Conservation (phyloP, 1,140 invertebrate species). For the Bemisia tabaci region DNA sequence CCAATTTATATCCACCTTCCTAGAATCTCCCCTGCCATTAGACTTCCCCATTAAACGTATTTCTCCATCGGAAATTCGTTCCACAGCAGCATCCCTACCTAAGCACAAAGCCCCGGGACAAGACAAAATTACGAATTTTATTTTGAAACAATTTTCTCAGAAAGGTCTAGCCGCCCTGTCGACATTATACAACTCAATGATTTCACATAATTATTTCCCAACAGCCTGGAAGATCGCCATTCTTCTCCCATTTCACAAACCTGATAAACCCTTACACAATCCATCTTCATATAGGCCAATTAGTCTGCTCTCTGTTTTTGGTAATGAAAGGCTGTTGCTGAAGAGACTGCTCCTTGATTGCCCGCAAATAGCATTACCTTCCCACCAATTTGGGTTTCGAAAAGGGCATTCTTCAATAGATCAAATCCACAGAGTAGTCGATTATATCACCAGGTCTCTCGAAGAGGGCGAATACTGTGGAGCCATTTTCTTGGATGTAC, state of each 20-base stretch:
- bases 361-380: background rate
- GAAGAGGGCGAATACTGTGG: slow-evolving; percentile 24
- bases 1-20: background rate
- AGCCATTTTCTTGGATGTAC: slow-evolving; percentile 28
- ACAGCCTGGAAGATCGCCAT: slow-evolving; percentile 27
- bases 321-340: slow-evolving; percentile 27
- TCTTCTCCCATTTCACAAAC: slow-evolving; percentile 29
- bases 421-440: slow-evolving; percentile 27
- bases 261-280: slow-evolving; percentile 24
- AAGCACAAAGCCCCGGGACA: slow-evolving; percentile 24
- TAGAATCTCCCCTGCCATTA: background rate
- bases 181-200: slow-evolving; percentile 24
- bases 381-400: slow-evolving; percentile 31
- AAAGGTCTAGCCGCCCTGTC: slow-evolving; percentile 21
- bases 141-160: slow-evolving; percentile 21
- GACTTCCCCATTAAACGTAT: background rate
- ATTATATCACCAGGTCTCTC: slow-evolving; percentile 25
- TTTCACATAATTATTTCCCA: slow-evolving; percentile 25
- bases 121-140: slow-evolving; percentile 21
- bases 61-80: background rate
- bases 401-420: slow-evolving; percentile 25
- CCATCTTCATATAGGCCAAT: slow-evolving; percentile 28
- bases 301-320: slow-evolving; percentile 23
- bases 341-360: slow-evolving; percentile 16
- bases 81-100: background rate